These are phyloP conservation scores for Chroicocephalus ridibundus DNA, from an alignment of 2,113 vertebrate genomes.

Conservation along the genomic window DNA sequence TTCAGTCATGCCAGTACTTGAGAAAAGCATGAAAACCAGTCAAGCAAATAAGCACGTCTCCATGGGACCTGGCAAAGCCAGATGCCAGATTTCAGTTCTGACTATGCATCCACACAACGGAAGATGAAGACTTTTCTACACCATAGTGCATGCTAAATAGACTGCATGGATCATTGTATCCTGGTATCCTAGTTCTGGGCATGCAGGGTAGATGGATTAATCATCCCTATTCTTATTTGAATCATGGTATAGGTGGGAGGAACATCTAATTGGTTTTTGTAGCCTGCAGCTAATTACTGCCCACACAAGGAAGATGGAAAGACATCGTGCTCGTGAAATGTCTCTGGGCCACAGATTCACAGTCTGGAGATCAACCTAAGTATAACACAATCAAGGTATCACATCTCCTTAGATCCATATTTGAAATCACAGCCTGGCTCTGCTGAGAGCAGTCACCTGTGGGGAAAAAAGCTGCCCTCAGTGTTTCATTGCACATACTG, in stretches of 20 bases:
- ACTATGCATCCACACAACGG: neutral
- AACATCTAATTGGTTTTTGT: constrained; percentile 20
- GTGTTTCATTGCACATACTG: neutral
- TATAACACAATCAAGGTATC: neutral
- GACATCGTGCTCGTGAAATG: accelerated
- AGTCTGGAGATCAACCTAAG: neutral
- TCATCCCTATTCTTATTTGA: constrained; percentile 35
- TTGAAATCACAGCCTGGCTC: neutral
- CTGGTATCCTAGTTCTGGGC: neutral
- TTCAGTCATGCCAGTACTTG: neutral
- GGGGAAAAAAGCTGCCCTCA: neutral
- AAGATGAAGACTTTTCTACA: neutral
- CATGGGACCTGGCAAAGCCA: neutral
- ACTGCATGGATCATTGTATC: neutral
- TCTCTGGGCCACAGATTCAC: neutral
- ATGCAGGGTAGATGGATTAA: neutral
- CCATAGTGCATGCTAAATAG: neutral
- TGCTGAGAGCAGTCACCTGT: neutral
- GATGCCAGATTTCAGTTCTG: neutral
- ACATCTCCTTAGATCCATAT: neutral
- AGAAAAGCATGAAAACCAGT: neutral
- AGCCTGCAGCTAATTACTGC: constrained; percentile 22
- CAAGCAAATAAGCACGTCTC: neutral
- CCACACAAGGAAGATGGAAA: neutral
- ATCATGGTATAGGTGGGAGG: constrained; percentile 9